These are phyloP conservation scores for Periophthalmus modestus DNA, from an alignment of 2,113 vertebrate species.

Conservation along the genomic window DNA sequence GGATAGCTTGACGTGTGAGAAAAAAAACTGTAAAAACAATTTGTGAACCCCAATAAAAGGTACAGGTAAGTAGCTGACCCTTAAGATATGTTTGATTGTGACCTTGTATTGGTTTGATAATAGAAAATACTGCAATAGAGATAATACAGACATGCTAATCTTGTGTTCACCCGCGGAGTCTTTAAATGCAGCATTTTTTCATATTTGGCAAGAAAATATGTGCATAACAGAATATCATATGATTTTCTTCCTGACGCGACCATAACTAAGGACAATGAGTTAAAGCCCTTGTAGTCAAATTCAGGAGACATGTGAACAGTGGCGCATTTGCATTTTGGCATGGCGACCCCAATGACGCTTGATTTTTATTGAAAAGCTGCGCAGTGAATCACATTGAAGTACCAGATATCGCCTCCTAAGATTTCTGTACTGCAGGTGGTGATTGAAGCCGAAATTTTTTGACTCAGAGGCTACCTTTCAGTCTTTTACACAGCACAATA, in stretches of 20 bases:
- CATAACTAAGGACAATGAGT: conserved; percentile 51
- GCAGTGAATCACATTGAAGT: conserved; percentile 43
- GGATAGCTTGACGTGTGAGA: too few species aligned
- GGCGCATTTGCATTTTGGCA: conserved; percentile 64
- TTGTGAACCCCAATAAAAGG: conserved; percentile 11
- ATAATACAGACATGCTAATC: conserved; percentile 17
- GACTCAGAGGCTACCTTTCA: conserved; percentile 1
- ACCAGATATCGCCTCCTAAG: conserved; percentile 41
- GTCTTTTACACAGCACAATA: not conserved
- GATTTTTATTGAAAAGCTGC: conserved; percentile 46
- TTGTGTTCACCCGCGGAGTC: not conserved
- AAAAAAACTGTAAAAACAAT: conserved; percentile 19
- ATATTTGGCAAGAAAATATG: conserved; percentile 18
- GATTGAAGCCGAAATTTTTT: conserved; percentile 12
- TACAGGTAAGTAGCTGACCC: conserved; percentile 43
- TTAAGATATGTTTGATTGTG: not conserved
- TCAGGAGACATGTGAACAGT: conserved; percentile 58
- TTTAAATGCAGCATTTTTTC: not conserved
- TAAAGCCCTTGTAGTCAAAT: conserved; percentile 45
- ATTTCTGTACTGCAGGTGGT: conserved; percentile 31
- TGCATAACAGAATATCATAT: conserved; percentile 19
- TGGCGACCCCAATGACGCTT: conserved; percentile 28
- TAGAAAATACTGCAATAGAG: conserved; percentile 17
- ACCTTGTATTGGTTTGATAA: conserved; percentile 8
- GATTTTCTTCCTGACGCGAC: conserved; percentile 19